Conservation (phyloP, 2,113 vertebrate species). For the Ochotona princeps region DNA sequence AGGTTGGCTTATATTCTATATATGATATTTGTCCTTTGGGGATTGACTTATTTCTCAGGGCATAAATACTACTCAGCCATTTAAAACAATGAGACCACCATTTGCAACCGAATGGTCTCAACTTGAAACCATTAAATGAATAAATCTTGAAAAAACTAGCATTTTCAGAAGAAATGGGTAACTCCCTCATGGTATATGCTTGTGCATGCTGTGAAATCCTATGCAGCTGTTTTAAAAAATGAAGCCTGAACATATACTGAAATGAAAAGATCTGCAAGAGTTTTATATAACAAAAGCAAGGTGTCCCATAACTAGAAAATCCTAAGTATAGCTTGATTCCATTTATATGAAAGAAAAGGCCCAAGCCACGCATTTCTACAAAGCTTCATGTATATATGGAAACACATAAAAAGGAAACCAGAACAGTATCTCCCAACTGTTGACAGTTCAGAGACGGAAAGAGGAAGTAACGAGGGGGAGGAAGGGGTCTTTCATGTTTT, state of each 20-base stretch:
- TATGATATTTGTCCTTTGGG: too few species aligned
- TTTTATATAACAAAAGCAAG: conserved; percentile 36
- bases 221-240: background rate
- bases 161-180: background rate
- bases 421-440: conserved; percentile 24
- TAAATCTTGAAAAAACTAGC: too few species aligned
- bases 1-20: too few species aligned
- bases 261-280: conserved; percentile 15
- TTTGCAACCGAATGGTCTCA: too few species aligned
- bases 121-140: too few species aligned
- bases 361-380: background rate
- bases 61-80: too few species aligned
- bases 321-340: background rate
- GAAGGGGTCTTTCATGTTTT: conserved; percentile 54
- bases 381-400: conserved; percentile 17
- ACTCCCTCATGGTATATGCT: background rate
- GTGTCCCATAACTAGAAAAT: background rate
- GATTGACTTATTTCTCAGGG: too few species aligned
- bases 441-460: conserved; percentile 7
- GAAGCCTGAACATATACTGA: background rate
- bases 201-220: background rate
- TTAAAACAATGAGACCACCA: too few species aligned
- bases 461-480: background rate
- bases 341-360: conserved; percentile 30
- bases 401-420: conserved; percentile 55